Base-by-base conservation (phyloP, 2,113 vertebrate genomes). In the Cacatua alba region DNA sequence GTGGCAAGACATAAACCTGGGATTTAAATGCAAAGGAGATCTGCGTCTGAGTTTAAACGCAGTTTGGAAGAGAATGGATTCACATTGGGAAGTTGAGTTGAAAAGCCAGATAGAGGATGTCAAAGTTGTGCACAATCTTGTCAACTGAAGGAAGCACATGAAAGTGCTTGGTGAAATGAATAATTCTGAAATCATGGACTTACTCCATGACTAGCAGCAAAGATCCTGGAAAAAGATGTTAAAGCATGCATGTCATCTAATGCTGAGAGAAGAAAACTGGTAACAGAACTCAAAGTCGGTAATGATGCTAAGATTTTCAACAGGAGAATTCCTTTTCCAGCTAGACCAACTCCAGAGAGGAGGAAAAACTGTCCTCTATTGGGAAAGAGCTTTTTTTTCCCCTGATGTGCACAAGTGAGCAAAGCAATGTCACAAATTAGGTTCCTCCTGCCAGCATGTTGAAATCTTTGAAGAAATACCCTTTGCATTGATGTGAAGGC, bases 401-500 rank as follows among this genome's bases (percentile, higher is more conserved):
- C 17, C 17, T 79, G 17, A 63, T 91, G 11, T 23, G 10, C 48
- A 4, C 31, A 46, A 91, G 53, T 92, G 37, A 90, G 75, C 31
- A 79, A 94, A 90, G 70, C 53, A 82, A 4, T 91, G 41, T 91
- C 49, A 79, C 52, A 92, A 92, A 93, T 85, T 43, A 82, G 33
- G 84, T 79, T 86, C 65, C 63, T 95, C 29, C 64, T 94, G 92
- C 62, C 53, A 95, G 81, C 62, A 79, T 94, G 95, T 59, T 68
- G 59, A 95, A 79, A 63, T 37, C 75, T 94, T 92, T 96, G 83
- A 95, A 90, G 62, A 78, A 94, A 81, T 88, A 89, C 25, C 64
- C 35, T 86, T 90, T 92, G 21, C 39, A 70, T 21, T 96, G 69
- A 90, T 86, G 69, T 90, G 82, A 89, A 95, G 59, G 10, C 92